Percentiles rank a stretch among this genome's conserved stretches.
Conservation (phyloP, 2,113 vertebrate genomes). For the chimpanzee (Pan troglodytes) region NHGRI_mPanTro3-v2.1_pri NC_072408.2:7371001-7371500, state of each 20-base stretch:
- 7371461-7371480: slow-evolving; percentile 79
- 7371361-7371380: slow-evolving; percentile 82
- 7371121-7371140: slow-evolving; percentile 46
- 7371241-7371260: not conserved
- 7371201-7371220: slow-evolving; percentile 74
- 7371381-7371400: slow-evolving; percentile 61
- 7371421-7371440: slow-evolving; percentile 84
- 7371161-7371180: slow-evolving; percentile 74
- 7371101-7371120: slow-evolving; percentile 51
- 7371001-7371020: slow-evolving; percentile 12
- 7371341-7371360: slow-evolving; percentile 83
- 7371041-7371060: slow-evolving; percentile 28
- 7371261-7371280: slow-evolving; percentile 30
- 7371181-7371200: slow-evolving; percentile 77
- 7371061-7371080: not conserved
- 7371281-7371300: slow-evolving; percentile 40
- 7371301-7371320: slow-evolving; percentile 59
- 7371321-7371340: slow-evolving; percentile 72
- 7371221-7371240: slow-evolving; percentile 24
- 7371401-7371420: slow-evolving; percentile 80
- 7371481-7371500: slow-evolving; percentile 78
- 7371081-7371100: slow-evolving; percentile 38
- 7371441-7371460: slow-evolving; percentile 81
- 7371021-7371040: slow-evolving; percentile 22
- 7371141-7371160: slow-evolving; percentile 77